Conservation (phyloP, 2,888 invertebrate species). For the Leucozona laternaria region DNA sequence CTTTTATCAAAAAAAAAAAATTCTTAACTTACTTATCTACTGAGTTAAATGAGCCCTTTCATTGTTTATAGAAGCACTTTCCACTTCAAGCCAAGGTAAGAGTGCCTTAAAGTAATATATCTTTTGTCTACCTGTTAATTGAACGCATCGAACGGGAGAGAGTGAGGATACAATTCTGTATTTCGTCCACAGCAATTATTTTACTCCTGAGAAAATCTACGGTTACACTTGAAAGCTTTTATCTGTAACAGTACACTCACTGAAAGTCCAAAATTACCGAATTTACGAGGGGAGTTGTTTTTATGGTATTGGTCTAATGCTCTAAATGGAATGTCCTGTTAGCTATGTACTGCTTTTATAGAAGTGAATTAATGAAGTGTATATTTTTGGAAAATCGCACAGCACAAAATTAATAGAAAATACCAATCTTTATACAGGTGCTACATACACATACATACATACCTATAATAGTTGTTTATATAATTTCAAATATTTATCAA, state of each 20-base stretch:
- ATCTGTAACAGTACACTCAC: slow-evolving; percentile 23
- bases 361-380: slow-evolving; percentile 33
- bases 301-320: slow-evolving; percentile 15
- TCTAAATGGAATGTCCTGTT: slow-evolving; percentile 29
- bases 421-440: background rate
- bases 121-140: slow-evolving; percentile 59
- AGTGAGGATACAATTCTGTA: slow-evolving; percentile 20
- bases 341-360: background rate
- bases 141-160: slow-evolving; percentile 29
- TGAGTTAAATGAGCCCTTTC: slow-evolving; percentile 9
- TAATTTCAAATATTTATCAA: slow-evolving; percentile 15
- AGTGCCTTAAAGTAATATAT: slow-evolving; percentile 26
- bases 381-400: background rate
- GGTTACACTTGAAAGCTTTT: slow-evolving; percentile 62
- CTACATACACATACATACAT: background rate
- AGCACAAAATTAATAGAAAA: slow-evolving; percentile 5
- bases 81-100: background rate
- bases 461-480: background rate
- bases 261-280: slow-evolving; percentile 15
- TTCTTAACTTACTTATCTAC: background rate
- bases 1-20: background rate
- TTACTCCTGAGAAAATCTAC: slow-evolving; percentile 29
- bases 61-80: slow-evolving; percentile 23
- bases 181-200: slow-evolving; percentile 39
- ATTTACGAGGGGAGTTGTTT: slow-evolving; percentile 31